Percentiles rank a stretch among this genome's conserved stretches.
These are phyloP conservation scores for Drosophila novamexicana DNA, from an alignment of 1,140 invertebrate species.

Conservation along the genomic window DNA sequence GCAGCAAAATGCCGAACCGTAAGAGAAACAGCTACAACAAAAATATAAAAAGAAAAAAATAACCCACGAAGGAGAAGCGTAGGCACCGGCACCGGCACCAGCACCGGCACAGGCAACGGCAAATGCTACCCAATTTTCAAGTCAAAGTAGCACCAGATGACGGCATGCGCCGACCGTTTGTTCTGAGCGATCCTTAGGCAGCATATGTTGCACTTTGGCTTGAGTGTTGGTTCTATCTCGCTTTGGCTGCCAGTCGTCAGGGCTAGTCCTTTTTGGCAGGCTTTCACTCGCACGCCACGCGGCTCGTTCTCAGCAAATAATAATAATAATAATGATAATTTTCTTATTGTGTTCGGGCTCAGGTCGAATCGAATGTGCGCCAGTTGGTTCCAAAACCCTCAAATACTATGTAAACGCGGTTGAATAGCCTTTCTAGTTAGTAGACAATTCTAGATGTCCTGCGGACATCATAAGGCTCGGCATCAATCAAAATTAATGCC, in stretches of 20 bases:
- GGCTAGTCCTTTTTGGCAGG: constrained; percentile 62
- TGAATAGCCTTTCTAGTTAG: constrained; percentile 22
- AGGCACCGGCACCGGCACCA: constrained; percentile 34
- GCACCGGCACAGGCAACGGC: constrained; percentile 22
- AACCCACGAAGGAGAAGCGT: constrained; percentile 45
- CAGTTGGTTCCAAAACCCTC: constrained; percentile 62
- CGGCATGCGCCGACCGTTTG: constrained; percentile 80
- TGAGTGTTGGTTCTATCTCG: constrained; percentile 40
- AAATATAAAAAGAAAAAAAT: constrained; percentile 12
- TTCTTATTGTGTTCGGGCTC: constrained; percentile 62
- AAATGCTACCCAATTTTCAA: constrained; percentile 75
- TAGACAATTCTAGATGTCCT: constrained; percentile 30
- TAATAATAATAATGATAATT: constrained; percentile 65
- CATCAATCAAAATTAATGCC: constrained; percentile 74
- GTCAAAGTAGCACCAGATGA: constrained; percentile 84
- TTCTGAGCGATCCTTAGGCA: constrained; percentile 65
- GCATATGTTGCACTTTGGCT: constrained; percentile 72
- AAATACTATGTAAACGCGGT: constrained; percentile 29
- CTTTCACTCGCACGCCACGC: constrained; percentile 79
- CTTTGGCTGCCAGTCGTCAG: constrained; percentile 28
- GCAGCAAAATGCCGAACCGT: constrained; percentile 58
- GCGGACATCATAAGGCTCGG: constrained; percentile 37
- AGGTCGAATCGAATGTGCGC: constrained; percentile 39
- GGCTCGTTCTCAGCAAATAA: constrained; percentile 45
- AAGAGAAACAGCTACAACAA: constrained; percentile 67